Evolutionary conservation across 2,888 invertebrate genomes (phyloP), one percentile per base, ranked within the genome.

Genomic region (Biston betularia): DNA sequence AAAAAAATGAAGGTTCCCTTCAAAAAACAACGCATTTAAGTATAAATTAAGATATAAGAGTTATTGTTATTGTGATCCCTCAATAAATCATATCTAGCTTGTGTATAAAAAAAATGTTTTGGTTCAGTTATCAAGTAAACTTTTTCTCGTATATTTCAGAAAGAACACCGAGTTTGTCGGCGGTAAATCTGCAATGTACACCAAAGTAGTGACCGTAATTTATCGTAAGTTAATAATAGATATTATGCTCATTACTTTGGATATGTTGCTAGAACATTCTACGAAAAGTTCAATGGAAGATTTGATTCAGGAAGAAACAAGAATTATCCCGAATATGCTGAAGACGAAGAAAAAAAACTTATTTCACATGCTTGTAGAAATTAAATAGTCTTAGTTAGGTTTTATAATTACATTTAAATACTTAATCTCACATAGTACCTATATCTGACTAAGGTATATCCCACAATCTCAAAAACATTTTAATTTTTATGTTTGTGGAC

Each of bases 221-320:
- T 92, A 91, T 92, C 92, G 89, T 90, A 84, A 89, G 86, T 78
- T 66, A 71, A 73, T 76, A 73, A 87, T 84, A 88, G 92, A 92
- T 92, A 94, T 94, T 94, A 94, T 94, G 93, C 93, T 84, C 91
- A 86, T 90, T 91, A 92, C 89, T 91, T 90, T 90, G 92, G 91
- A 90, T 89, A 90, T 86, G 85, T 90, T 92, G 90, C 86, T 82
- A 77, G 90, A 90, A 84, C 68, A 75, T 14, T 73, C 92, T 65
- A 54, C 89, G 57, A 15, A 59, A 45, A 38, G 38, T 38, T 38
- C 38, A 0, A 6, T 6, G 6, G 70, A 70, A 48, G 46, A 65
- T 34, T 34, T 53, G 1, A 24, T 24, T 24, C 24, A 24, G 58
- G 45, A 34, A 62, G 59, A 63, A 60, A 42, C 42, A 42, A 55